phyloP scores from a whole-genome alignment of 2,888 invertebrate species.

The Suillia variegata region DNA sequence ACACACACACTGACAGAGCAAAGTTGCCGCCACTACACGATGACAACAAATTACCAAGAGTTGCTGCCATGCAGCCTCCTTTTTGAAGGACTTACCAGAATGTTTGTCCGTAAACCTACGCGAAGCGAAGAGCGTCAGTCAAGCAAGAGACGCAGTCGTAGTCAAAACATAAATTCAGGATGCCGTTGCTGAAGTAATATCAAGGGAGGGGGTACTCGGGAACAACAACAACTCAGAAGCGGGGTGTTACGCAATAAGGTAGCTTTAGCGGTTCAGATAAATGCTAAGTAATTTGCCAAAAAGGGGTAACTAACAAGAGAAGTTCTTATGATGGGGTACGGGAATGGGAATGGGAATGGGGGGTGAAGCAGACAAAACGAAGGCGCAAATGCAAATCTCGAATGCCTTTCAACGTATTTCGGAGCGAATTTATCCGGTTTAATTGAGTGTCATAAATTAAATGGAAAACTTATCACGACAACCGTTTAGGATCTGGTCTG shows the following conservation, averaged over 20 bases:
- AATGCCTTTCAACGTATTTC: conserved; percentile 3
- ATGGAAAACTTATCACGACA: conserved; percentile 31
- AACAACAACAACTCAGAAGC: background rate
- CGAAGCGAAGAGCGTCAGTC: background rate
- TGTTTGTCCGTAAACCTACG: background rate
- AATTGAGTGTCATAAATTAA: conserved; percentile 42
- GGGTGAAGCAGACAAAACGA: background rate
- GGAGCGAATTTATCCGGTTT: conserved; percentile 26
- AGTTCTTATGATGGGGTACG: too few relatives aligned
- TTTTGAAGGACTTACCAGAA: background rate
- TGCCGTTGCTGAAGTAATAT: too few relatives aligned
- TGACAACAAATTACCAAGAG: background rate
- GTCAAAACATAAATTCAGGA: background rate
- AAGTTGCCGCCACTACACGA: background rate
- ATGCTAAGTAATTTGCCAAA: background rate
- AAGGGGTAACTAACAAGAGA: too few relatives aligned
- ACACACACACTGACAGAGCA: background rate
- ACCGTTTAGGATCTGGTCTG: background rate
- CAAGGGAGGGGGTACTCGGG: too few relatives aligned
- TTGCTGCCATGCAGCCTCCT: too few relatives aligned
- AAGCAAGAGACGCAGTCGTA: background rate
- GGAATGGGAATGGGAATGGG: too few relatives aligned
- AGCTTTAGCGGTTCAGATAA: background rate
- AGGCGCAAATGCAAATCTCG: background rate
- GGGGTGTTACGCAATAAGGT: background rate